Conservation (phyloP, 2,888 invertebrate genomes). For the Ectropis crepuscularia region DNA sequence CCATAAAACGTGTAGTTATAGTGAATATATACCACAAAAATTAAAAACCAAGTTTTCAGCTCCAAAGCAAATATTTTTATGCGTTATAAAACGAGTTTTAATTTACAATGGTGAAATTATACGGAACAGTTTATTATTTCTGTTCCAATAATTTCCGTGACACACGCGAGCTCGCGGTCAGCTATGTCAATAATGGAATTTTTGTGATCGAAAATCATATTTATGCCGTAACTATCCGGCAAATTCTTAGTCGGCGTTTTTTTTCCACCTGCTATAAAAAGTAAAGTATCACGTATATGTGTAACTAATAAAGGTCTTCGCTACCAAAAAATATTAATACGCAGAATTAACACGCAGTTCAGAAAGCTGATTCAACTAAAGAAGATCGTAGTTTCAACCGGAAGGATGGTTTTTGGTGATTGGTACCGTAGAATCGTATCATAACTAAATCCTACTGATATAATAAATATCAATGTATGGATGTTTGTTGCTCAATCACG, state of each 20-base stretch:
- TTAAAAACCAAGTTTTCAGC: conserved; percentile 13
- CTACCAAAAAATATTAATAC: too few relatives aligned
- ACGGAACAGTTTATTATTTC: conserved; percentile 53
- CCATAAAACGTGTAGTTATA: too few relatives aligned
- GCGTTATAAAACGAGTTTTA: conserved; percentile 30
- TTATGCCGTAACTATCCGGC: neutral
- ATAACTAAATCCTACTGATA: too few relatives aligned
- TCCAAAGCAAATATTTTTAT: conserved; percentile 28
- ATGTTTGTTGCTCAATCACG: too few relatives aligned
- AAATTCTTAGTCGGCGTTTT: neutral
- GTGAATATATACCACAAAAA: neutral
- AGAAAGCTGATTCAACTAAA: too few relatives aligned
- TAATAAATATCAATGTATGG: too few relatives aligned
- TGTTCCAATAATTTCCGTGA: conserved; percentile 55
- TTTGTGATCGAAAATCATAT: conserved; percentile 44
- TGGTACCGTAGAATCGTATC: too few relatives aligned
- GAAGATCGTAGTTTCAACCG: too few relatives aligned
- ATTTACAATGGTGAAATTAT: conserved; percentile 49
- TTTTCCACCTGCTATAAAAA: neutral
- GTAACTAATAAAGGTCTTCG: too few relatives aligned
- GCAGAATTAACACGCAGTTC: too few relatives aligned
- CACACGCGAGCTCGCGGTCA: conserved; percentile 58
- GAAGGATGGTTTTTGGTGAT: too few relatives aligned
- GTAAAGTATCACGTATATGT: too few relatives aligned
- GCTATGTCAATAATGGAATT: conserved; percentile 58